Evolutionary conservation across 2,797 vertebrate species (phyloP), one percentile per base, ranked within the genome.

Genomic region (Enteromius mattozi): DNA sequence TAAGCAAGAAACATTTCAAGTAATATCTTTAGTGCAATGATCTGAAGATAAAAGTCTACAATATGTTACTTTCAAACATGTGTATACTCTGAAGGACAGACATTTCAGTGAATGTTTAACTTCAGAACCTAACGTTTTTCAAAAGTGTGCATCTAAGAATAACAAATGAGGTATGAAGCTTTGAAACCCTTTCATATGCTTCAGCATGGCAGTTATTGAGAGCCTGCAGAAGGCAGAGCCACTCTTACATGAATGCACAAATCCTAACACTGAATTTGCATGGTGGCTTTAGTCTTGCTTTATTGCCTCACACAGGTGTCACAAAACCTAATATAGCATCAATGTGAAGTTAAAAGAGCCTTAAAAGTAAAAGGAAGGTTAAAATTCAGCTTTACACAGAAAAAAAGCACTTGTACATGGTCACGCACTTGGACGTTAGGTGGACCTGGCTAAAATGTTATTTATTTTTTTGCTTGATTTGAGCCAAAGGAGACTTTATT

Each of bases 1-100:
- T 61, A 42, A 77, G 49, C 19, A 75, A 54, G n/a, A 80, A 81
- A 51, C 17, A 17, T 14, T 10, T 45, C 30, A 66, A 86, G 45
- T 74, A 47, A 69, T 75, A 74, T 66, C 45, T 49, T 76, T 68
- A 56, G 27, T 66, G 37, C 66, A 72, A 17, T n/a, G 6, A 65
- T 17, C 24, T 45, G 40, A 51, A 66, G 16, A 71, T 19, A 33
- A 75, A 54, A 42, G 40, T 59, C 35, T 42, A 17, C 33, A 37
- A 12, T 54, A 35, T 35, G 33, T 61, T 45, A 6, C 54, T 81
- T 69, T 59, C 2, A 42, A 69, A 69, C 45, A 51, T 14, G n/a
- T 47, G 19, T 47, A 14, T 79, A 69, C 54, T 69, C 35, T 40
- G 7, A 69, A 69, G 14, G 33, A 68, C 33, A 51, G 12, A 49